Evolutionary conservation across 2,113 vertebrate genomes (phyloP), one percentile per base, ranked within the genome.

Genomic region (Colaptes auratus): DNA sequence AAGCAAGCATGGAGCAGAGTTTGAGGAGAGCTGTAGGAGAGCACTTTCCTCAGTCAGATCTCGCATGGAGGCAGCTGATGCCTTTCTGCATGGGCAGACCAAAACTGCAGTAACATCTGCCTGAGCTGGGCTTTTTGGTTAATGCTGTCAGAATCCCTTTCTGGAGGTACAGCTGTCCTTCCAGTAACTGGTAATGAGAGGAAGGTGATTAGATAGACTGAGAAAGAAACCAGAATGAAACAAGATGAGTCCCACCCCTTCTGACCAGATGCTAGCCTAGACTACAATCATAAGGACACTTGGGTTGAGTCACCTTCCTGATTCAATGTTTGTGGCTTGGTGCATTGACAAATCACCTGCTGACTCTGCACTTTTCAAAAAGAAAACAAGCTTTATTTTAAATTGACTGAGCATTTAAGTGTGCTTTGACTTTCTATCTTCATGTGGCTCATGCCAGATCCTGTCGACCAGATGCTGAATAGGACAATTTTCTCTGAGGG

Each of bases 231-330:
- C 33, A 79, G 44, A 79, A 58, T 12, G 56, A 64, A 82, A 44
- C 14, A 50, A 91, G 19, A 35, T 73, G 46, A 59, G 61, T 69
- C 19, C 55, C 56, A 66, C 5, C 25, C 36, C 63, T 73, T 81
- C 52, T 2, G 5, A 39, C 19, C 25, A 92, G n/a, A 65, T 0
- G 0, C 61, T 72, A 58, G 27, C 39, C 27, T 50, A 3, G 55
- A 55, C 28, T 82, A 25, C 12, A 39, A 69, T 39, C 0, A 0
- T 70, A 55, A 82, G 58, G 73, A 86, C 30, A 23, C 36, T 39
- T 65, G 21, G 12, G 4, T 4, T 69, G 66, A 72, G 33, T 23
- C 44, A 48, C 33, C 2, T 7, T 50, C n/a, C 6, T 3, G 2
- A 9, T 15, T 39, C 11, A 11, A 50, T 39, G 46, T 19, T 74